A percentile compares a stretch with the other conserved stretches of the same genome.
Conservation (phyloP, 2,797 vertebrate genomes). For the Menidia menidia region DNA sequence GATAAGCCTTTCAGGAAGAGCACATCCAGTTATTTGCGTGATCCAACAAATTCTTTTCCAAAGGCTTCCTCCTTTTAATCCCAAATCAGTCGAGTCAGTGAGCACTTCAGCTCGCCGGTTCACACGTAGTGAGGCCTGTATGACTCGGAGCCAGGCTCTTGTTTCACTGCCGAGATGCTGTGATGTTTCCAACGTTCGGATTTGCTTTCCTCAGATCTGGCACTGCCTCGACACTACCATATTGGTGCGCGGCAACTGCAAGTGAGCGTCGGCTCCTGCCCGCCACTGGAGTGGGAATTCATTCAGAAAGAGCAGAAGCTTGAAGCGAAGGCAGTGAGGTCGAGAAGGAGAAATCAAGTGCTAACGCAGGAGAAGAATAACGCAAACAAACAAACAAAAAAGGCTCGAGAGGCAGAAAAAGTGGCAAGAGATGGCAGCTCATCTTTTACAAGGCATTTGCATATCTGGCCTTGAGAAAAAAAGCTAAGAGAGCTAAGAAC, state of each 20-base stretch:
- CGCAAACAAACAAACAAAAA: not conserved
- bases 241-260: conserved; percentile 6
- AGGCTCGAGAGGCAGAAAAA: not conserved
- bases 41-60: conserved; percentile 29
- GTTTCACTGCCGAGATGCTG: conserved; percentile 42
- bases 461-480: conserved; percentile 7
- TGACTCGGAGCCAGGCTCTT: conserved; percentile 40
- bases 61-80: conserved; percentile 40
- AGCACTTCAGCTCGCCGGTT: conserved; percentile 36
- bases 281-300: conserved; percentile 50
- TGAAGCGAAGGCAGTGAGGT: conserved; percentile 21
- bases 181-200: conserved; percentile 47
- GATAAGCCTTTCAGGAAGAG: conserved; percentile 40
- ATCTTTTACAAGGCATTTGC: conserved; percentile 3
- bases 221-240: conserved; percentile 7
- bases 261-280: conserved; percentile 34
- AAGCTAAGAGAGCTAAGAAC: not conserved
- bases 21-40: conserved; percentile 17
- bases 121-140: conserved; percentile 20
- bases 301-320: conserved; percentile 57
- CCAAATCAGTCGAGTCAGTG: conserved; percentile 51
- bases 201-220: conserved; percentile 46
- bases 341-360: conserved; percentile 21
- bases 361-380: conserved; percentile 19
- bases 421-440: not conserved